phyloP scores from a whole-genome alignment of 2,888 invertebrate genomes.

The Leistus spinibarbis region DNA sequence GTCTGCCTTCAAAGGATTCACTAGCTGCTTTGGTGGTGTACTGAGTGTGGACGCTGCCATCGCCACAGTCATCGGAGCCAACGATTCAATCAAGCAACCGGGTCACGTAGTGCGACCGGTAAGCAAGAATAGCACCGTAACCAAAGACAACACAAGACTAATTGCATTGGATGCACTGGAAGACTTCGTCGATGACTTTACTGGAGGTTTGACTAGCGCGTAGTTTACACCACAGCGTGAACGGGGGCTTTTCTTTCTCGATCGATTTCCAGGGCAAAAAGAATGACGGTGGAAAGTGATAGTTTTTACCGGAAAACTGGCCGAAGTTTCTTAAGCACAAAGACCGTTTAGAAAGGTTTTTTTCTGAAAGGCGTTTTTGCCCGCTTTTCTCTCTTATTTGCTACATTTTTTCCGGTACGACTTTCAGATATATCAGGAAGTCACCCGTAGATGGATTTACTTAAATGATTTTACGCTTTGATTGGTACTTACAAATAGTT shows the following conservation, averaged over 20 bases:
- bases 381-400: background rate
- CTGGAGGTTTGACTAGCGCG: background rate
- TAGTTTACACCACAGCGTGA: background rate
- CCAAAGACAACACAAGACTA: conserved; percentile 55
- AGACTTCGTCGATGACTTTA: background rate
- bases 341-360: conserved; percentile 14
- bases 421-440: conserved; percentile 15
- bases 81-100: conserved; percentile 46
- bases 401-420: background rate
- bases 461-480: background rate
- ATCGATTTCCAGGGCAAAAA: background rate
- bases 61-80: background rate
- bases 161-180: conserved; percentile 52
- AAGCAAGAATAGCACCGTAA: conserved; percentile 54
- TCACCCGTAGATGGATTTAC: conserved; percentile 7
- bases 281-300: conserved; percentile 11
- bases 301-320: conserved; percentile 17
- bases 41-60: conserved; percentile 30
- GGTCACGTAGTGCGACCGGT: conserved; percentile 54
- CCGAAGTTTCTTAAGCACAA: conserved; percentile 14
- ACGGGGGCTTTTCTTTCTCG: background rate
- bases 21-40: background rate
- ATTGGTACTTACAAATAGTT: background rate
- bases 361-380: conserved; percentile 9
- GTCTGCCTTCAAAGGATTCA: conserved; percentile 7